These are phyloP conservation scores for Agrotis puta DNA, from an alignment of 2,888 invertebrate species.

Conservation along the genomic window DNA sequence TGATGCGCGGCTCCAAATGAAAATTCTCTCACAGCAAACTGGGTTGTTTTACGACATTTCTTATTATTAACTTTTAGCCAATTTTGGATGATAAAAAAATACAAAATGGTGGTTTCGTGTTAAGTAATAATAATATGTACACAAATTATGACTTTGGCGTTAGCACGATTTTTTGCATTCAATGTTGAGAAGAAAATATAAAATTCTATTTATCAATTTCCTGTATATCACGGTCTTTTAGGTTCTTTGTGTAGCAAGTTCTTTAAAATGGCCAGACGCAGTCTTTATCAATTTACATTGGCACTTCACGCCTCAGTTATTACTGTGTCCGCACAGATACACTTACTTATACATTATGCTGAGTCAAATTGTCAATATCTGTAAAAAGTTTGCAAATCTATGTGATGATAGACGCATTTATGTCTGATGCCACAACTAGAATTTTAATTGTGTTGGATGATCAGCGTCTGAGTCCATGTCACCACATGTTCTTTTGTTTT, in stretches of 20 bases:
- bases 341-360: constrained; percentile 30
- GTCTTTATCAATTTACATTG: constrained; percentile 62
- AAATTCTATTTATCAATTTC: constrained; percentile 33
- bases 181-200: constrained; percentile 30
- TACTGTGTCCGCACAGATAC: constrained; percentile 40
- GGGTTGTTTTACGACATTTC: background rate
- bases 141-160: constrained; percentile 23
- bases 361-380: constrained; percentile 46
- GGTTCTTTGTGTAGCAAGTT: constrained; percentile 45
- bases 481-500: constrained; percentile 46
- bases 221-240: constrained; percentile 21
- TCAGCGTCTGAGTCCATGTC: constrained; percentile 40
- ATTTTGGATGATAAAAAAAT: background rate
- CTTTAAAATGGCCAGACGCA: constrained; percentile 50
- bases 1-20: background rate
- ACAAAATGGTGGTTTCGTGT: too few species aligned
- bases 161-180: constrained; percentile 21
- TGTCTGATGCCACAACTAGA: constrained; percentile 49
- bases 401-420: constrained; percentile 57
- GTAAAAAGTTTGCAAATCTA: constrained; percentile 57
- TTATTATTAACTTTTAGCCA: constrained; percentile 7
- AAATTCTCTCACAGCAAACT: constrained; percentile 1
- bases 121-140: too few species aligned
- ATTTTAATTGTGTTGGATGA: constrained; percentile 60
- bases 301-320: constrained; percentile 62